These are phyloP conservation scores for Timandra comae DNA, from an alignment of 2,888 invertebrate species.

Conservation along the genomic window DNA sequence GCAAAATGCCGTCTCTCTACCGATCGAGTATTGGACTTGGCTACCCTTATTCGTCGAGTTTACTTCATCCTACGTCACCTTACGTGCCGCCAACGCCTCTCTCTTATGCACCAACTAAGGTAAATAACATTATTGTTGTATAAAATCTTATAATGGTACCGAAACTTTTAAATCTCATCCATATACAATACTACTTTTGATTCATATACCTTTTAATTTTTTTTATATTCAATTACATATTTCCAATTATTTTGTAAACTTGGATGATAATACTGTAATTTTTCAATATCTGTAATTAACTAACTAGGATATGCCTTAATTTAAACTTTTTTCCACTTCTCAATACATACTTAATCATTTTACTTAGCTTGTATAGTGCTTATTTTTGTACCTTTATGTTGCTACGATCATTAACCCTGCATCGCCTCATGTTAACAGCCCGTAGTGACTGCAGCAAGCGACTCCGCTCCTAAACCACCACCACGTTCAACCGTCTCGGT, in stretches of 20 bases:
- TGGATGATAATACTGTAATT: constrained; percentile 3
- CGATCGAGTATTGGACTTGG: constrained; percentile 85
- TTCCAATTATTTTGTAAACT: background rate
- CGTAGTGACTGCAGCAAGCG: constrained; percentile 75
- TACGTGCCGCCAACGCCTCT: constrained; percentile 93
- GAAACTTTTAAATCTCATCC: no score
- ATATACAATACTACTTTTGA: no score
- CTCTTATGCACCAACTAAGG: constrained; percentile 94
- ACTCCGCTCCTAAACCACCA: constrained; percentile 75
- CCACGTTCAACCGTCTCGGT: constrained; percentile 80
- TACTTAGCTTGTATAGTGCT: constrained; percentile 23
- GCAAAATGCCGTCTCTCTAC: constrained; percentile 90
- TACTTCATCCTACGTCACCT: constrained; percentile 89
- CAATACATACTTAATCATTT: constrained; percentile 7
- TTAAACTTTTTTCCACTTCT: constrained; percentile 7
- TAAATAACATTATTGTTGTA: constrained; percentile 45
- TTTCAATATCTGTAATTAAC: constrained; percentile 11
- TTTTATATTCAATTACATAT: background rate
- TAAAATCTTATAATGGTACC: no score
- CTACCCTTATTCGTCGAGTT: constrained; percentile 85
- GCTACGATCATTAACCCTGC: constrained; percentile 73
- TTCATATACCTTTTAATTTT: background rate
- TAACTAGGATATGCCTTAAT: constrained; percentile 4
- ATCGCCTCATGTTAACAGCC: constrained; percentile 76
- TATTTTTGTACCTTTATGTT: constrained; percentile 42